Conservation (phyloP, 2,888 invertebrate species). For the Bhutanitis thaidina region DNA sequence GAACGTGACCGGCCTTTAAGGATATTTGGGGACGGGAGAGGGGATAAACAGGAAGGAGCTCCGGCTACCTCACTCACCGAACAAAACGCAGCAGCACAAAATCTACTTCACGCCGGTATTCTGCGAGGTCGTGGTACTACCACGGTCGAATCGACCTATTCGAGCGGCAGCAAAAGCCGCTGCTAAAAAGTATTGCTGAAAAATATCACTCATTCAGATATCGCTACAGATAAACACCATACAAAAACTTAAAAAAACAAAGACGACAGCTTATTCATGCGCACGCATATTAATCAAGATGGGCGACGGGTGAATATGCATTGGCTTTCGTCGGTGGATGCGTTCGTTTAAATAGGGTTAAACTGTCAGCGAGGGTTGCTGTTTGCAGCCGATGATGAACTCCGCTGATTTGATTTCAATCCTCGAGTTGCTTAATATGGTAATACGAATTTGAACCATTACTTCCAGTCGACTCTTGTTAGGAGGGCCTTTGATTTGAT, state of each 20-base stretch:
- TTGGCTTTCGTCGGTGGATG: slow-evolving; percentile 21
- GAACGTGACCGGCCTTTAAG: too few relatives aligned
- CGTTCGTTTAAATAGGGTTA: slow-evolving; percentile 32
- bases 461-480: slow-evolving; percentile 23
- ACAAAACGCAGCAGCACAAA: too few relatives aligned
- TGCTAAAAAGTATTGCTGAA: too few relatives aligned
- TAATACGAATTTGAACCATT: slow-evolving; percentile 34
- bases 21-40: too few relatives aligned
- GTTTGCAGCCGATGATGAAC: slow-evolving; percentile 26
- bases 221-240: too few relatives aligned
- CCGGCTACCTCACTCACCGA: too few relatives aligned
- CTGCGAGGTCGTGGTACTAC: too few relatives aligned
- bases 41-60: too few relatives aligned
- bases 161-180: too few relatives aligned
- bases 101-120: too few relatives aligned
- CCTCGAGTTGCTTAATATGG: slow-evolving; percentile 45
- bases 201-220: too few relatives aligned
- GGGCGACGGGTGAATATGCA: slow-evolving; percentile 26
- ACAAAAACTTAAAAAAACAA: not conserved
- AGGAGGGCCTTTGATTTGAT: slow-evolving; percentile 15
- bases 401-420: slow-evolving; percentile 35
- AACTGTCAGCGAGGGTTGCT: slow-evolving; percentile 28
- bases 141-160: too few relatives aligned
- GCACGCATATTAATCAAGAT: slow-evolving; percentile 18
- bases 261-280: not conserved